Evolutionary conservation across 2,888 invertebrate genomes (phyloP).

Genomic region (Rhingia rostrata): DNA sequence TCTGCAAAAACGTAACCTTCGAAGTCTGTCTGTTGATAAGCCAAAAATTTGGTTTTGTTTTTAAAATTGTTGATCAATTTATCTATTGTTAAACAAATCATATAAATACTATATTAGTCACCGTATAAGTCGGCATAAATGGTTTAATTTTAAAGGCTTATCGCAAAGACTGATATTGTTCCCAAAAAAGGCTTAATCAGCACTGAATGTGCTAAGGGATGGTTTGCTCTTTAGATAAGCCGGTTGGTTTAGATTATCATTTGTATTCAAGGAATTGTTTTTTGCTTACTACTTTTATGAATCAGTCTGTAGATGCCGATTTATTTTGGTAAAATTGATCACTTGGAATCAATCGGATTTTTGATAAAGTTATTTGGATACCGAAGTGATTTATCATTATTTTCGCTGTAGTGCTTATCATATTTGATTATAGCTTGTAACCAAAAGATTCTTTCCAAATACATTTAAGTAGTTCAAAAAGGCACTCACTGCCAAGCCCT

Average conservation of each 20-base stretch:
- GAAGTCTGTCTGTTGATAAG: conserved; percentile 5
- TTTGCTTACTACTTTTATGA: not conserved
- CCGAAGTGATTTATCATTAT: no score
- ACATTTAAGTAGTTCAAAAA: no score
- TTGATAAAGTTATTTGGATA: no score
- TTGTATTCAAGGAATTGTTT: not conserved
- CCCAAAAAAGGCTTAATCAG: conserved; percentile 29
- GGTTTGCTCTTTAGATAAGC: not conserved
- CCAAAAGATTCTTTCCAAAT: no score
- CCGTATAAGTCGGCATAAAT: no score
- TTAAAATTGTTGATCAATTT: not conserved
- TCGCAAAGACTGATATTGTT: not conserved
- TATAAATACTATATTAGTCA: no score
- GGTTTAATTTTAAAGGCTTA: not conserved
- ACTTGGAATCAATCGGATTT: no score
- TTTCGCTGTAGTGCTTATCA: no score
- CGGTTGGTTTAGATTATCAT: not conserved
- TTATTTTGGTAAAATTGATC: no score
- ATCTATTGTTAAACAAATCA: not conserved
- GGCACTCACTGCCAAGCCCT: no score
- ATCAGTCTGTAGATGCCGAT: no score
- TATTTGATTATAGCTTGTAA: no score
- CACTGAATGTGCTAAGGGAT: not conserved
- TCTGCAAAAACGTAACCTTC: not conserved
- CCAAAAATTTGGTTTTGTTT: conserved; percentile 12